Evolutionary conservation across 2,113 vertebrate species (phyloP), one percentile per base, ranked within the genome.

Genomic region (Electrona antarctica): DNA sequence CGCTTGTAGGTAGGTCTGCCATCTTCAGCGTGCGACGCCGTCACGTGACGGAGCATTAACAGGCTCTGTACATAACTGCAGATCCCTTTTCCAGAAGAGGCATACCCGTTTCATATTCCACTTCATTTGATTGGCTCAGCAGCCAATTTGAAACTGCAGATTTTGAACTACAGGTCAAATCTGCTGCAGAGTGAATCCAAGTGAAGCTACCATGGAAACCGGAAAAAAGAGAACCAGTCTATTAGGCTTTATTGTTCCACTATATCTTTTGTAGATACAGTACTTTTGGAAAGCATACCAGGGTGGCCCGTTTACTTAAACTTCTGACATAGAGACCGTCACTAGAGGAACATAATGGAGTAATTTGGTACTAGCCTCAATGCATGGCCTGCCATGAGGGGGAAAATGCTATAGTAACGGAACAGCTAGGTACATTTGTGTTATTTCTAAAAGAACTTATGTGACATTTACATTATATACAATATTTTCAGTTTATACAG

Each of bases 391-490:
- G 2, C 71, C 76, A 61, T 66, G 73, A 6, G 33, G 33, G 5
- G 49, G 67, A 50, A 79, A 68, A 11, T 28, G 21, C 15, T 58
- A 58, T 28, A 58, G 56, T 8, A 71, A 73, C 71, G 65, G 8
- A 58, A 75, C 56, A 69, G 33, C 41, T 13, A 45, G 2, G 33
- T n/a, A 61, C 59, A 45, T 41, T 60, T 60, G 8, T 58, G 10
- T 46, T 1, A 21, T 15, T 15, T 57, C 55, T 57, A 57, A 60
- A 60, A 60, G 60, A 46, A 11, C 21, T 41, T 41, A 41, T 15
- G 33, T 47, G 45, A 61, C 13, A 14, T 87, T 85, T 85, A 85
- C 82, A 87, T 69, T 67, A 83, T 85, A 56, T 82, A 82, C 82
- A 87, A 41, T n/a, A n/a, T n/a, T 41, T 47, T 47, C 41, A 47